phyloP scores from a whole-genome alignment of 2,113 vertebrate genomes.

The Cryptomyrus ogoouensis region DNA sequence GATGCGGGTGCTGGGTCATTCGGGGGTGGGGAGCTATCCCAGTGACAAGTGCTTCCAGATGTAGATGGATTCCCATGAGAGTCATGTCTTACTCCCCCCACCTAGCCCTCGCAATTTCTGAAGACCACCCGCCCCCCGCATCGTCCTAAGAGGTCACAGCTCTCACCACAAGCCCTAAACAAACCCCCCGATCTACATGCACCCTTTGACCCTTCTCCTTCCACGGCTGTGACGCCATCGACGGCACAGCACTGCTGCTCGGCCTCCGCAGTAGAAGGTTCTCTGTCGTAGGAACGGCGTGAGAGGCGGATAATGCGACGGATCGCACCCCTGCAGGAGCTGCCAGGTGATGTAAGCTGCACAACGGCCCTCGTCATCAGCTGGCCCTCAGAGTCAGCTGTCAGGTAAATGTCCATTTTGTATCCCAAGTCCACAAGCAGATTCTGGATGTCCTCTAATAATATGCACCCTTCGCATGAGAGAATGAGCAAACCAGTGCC shows the following conservation, averaged over 20 bases:
- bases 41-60: neutral
- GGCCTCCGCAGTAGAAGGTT: neutral
- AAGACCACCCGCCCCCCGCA: neutral
- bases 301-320: neutral
- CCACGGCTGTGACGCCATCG: neutral
- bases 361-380: neutral
- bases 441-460: neutral
- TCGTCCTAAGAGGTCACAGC: neutral
- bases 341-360: constrained; percentile 38
- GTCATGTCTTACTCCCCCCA: neutral
- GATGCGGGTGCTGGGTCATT: neutral
- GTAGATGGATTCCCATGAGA: neutral
- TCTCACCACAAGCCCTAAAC: neutral
- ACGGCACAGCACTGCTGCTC: neutral
- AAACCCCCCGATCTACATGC: neutral
- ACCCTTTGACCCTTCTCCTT: neutral
- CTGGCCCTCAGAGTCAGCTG: neutral
- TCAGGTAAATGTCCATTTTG: neutral
- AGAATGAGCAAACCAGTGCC: neutral
- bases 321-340: neutral
- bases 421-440: neutral
- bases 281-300: too few relatives aligned
- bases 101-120: neutral
- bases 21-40: too few relatives aligned
- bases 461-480: neutral